Evolutionary conservation across 2,888 invertebrate species (phyloP).

Genomic region (Calameuta pallipes): DNA sequence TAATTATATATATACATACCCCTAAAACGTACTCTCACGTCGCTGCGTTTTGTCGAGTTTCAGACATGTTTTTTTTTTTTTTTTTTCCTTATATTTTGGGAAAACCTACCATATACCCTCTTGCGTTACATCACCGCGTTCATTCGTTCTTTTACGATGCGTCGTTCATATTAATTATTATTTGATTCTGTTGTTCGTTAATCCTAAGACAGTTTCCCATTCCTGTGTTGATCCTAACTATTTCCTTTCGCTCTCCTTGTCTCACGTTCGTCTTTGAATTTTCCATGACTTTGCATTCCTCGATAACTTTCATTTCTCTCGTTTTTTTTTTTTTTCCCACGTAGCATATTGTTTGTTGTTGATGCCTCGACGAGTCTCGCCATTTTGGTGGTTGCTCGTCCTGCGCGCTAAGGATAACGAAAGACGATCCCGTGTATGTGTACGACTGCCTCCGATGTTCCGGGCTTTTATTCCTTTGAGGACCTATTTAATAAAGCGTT

Average conservation of each 20-base stretch:
- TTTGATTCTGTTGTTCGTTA: not conserved
- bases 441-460: constrained; percentile 44
- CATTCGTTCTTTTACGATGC: not conserved
- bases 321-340: not conserved
- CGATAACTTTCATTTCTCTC: not conserved
- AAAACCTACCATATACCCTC: not conserved
- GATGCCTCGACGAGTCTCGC: not conserved
- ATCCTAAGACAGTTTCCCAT: not conserved
- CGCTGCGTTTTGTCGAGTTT: constrained; percentile 30
- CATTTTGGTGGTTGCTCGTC: not conserved
- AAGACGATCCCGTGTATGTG: constrained; percentile 13
- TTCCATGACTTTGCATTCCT: not conserved
- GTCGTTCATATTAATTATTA: not conserved
- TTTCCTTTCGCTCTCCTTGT: not conserved
- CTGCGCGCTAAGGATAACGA: constrained; percentile 1
- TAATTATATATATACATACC: constrained; percentile 62
- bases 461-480: constrained; percentile 10
- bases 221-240: not conserved
- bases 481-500: constrained; percentile 1
- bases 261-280: not conserved
- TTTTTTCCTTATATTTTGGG: constrained; percentile 26
- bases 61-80: constrained; percentile 1
- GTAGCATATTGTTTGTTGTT: not conserved
- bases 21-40: constrained; percentile 52
- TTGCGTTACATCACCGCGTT: not conserved